Percentiles rank a stretch among this genome's conserved stretches.
These are phyloP conservation scores for Anabacerthia variegaticeps DNA, from an alignment of 2,797 vertebrate genomes.

Conservation along the genomic window DNA sequence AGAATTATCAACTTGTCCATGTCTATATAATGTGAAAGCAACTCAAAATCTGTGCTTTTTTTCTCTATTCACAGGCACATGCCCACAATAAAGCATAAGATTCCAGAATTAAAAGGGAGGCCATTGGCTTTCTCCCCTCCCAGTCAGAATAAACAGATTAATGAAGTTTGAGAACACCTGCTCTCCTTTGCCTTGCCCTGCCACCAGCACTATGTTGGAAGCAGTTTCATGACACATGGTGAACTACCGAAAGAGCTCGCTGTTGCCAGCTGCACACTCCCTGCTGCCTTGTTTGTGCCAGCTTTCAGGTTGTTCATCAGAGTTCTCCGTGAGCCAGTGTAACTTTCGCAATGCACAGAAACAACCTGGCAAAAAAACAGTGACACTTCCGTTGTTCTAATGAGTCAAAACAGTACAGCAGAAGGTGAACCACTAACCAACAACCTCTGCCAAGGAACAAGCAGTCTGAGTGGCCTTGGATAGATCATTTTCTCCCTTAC, in stretches of 20 bases:
- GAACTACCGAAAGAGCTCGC: background rate
- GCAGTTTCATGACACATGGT: background rate
- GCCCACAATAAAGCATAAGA: background rate
- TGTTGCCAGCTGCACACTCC: background rate
- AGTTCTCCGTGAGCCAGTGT: background rate
- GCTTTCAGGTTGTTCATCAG: background rate
- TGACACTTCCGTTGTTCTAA: background rate
- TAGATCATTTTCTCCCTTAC: slow-evolving; percentile 5
- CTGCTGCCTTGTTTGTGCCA: background rate
- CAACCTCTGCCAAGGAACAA: background rate
- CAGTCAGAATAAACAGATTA: background rate
- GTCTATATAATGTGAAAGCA: background rate
- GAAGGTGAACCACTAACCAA: background rate
- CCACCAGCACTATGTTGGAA: background rate
- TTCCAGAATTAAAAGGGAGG: background rate
- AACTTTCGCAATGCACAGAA: background rate
- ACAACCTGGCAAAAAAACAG: background rate
- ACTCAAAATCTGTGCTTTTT: background rate
- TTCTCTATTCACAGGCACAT: accelerated
- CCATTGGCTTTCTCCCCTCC: background rate
- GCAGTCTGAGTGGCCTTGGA: background rate
- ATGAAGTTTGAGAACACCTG: background rate
- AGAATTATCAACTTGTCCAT: background rate
- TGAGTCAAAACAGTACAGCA: background rate
- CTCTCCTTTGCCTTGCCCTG: background rate